Evolutionary conservation across 2,113 vertebrate species (phyloP).

Genomic region (Oryzias curvinotus): DNA sequence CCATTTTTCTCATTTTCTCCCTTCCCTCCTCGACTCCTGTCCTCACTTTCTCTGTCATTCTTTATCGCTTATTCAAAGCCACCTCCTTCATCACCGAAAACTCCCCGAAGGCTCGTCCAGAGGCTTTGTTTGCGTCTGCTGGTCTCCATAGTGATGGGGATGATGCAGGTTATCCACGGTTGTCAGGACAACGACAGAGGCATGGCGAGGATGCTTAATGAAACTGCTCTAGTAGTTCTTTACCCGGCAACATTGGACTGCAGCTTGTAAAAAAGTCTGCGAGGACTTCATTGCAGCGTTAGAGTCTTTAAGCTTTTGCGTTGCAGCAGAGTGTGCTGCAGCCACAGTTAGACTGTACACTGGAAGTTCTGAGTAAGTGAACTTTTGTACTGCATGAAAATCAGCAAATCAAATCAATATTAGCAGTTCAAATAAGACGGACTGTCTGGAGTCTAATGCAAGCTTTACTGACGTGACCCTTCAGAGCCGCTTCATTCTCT

Average conservation of each 20-base stretch:
- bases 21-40: conserved; percentile 9
- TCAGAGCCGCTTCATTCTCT: not conserved
- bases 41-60: conserved; percentile 2
- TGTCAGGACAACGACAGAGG: conserved; percentile 51
- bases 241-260: conserved; percentile 26
- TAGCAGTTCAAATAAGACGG: too few relatives aligned
- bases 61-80: conserved; percentile 8
- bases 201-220: conserved; percentile 52
- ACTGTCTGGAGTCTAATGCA: too few relatives aligned
- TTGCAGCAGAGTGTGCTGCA: conserved; percentile 12
- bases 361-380: too few relatives aligned
- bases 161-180: conserved; percentile 48
- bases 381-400: too few relatives aligned
- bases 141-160: conserved; percentile 34
- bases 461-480: too few relatives aligned
- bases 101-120: conserved; percentile 16
- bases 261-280: conserved; percentile 52
- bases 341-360: not conserved
- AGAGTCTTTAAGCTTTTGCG: conserved; percentile 11
- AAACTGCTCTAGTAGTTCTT: conserved; percentile 29
- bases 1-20: conserved; percentile 47
- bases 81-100: conserved; percentile 5
- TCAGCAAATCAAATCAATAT: too few relatives aligned
- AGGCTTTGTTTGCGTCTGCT: conserved; percentile 40
- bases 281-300: conserved; percentile 1